Base-by-base conservation (phyloP, 2,888 invertebrate genomes). In the Chirona hameri region DNA sequence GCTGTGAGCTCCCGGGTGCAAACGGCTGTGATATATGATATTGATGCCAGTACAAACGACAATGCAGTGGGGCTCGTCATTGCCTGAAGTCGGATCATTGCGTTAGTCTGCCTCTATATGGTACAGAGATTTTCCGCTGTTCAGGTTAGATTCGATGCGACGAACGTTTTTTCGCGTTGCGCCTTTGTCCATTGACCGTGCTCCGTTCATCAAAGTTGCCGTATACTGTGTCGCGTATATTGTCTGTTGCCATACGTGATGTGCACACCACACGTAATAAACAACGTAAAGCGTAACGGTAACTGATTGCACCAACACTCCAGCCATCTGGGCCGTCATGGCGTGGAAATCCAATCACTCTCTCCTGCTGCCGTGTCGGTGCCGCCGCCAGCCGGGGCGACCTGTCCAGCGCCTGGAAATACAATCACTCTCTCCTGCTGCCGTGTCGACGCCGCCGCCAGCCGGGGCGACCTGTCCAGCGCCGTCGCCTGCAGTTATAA, bases 201-300 rank as follows among this genome's bases (percentile, higher is more conserved):
- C 10, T 5, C n/a, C n/a, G 65, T 65, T 65, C 65, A 65, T 27
- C 60, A 60, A 55, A 21, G 7, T 60, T 24, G 24, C 18, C 24
- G 24, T 60, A 24, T 60, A 24, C 9, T 60, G 60, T 21, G 24
- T 60, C 55, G 55, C 60, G 24, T 60, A 24, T 18, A 60, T 60
- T 24, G 24, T 60, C 60, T 7, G 18, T 24, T 60, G 9, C 24
- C 24, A 60, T 24, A 65, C 27, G 65, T 65, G 65, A 24, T 27
- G 52, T 52, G 52, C 52, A 65, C 65, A n/a, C 65, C 27, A 27
- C 65, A 65, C 65, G 65, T 65, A 65, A 65, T 65, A 65, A 65
- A 65, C 65, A 65, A 65, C n/a, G n/a, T n/a, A 27, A 65, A 27
- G 10, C 24, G 5, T 27, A 65, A 65, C 65, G n/a, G 65, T 27